Base-by-base conservation (phyloP, 2,797 vertebrate genomes). In the Myripristis jacobus region DNA sequence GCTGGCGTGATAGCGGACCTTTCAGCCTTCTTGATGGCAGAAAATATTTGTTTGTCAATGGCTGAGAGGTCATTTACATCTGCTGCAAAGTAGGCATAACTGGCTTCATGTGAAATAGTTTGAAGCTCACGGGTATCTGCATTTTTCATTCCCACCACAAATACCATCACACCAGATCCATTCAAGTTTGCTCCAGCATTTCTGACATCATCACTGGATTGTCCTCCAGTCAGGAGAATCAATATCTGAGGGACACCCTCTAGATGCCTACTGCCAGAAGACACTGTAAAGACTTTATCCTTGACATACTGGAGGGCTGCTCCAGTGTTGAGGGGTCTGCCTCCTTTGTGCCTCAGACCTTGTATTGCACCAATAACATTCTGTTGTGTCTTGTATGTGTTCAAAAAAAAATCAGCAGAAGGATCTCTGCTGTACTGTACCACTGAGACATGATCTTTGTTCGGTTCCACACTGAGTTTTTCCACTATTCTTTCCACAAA, bases 161-260 rank as follows among this genome's bases (percentile, higher is more conserved):
- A 88, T 24, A 70, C 18, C 0, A 90, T 94, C 67, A 97, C 95
- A 0, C 95, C 94, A 0, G 92, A 80, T 87, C 72, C 85, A 90
- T 94, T 96, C 73, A 97, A 64, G 51, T 65, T 87, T 84, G 79
- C 51, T 9, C 63, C 70, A 22, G 88, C 83, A 62, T 62, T 68
- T 84, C 79, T 81, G 63, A 92, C 78, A 73, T 92, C 80, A 79
- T 93, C 92, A 66, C 65, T 87, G 34, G 92, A 92, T 11, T 25
- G 75, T 80, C 91, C 92, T 5, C 89, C 87, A 86, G 56, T 90
- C 31, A 93, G 29, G 34, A 93, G 79, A 66, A 94, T 70, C 74
- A 93, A 57, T 66, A 88, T 80, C 71, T 93, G 92, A 31, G 87
- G 82, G 21, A 91, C 76, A 44, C 87, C 89, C 27, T 89, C 64